These are phyloP conservation scores for Diachasmimorpha longicaudata DNA, from an alignment of 1,140 invertebrate genomes.

Conservation along the genomic window DNA sequence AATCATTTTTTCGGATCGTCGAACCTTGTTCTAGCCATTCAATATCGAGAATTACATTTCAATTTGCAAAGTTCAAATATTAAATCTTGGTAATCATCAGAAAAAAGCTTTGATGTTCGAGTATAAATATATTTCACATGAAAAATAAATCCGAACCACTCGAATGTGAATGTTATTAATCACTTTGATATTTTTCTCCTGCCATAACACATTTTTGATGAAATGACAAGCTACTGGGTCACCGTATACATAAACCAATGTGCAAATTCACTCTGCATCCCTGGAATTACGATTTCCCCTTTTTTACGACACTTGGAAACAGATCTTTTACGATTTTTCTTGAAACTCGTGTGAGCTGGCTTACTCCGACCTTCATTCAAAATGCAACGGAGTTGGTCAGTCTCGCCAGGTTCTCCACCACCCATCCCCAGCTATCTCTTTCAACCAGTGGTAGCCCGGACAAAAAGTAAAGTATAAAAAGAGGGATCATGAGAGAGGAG, in stretches of 20 bases:
- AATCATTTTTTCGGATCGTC: no score
- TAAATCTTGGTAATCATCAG: no score
- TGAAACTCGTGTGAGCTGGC: constrained; percentile 1
- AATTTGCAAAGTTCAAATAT: no score
- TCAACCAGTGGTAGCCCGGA: neutral
- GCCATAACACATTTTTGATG: neutral
- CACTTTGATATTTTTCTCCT: no score
- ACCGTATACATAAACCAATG: neutral
- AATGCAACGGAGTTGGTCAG: constrained; percentile 24
- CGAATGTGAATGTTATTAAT: no score
- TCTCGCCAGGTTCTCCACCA: neutral
- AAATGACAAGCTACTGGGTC: neutral
- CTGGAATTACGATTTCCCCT: neutral
- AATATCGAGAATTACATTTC: no score
- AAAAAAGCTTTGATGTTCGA: no score
- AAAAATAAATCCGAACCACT: no score
- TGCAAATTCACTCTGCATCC: neutral
- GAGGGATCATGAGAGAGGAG: neutral
- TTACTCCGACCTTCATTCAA: constrained; percentile 19
- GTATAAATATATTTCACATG: no score
- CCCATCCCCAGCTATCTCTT: neutral
- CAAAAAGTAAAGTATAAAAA: neutral
- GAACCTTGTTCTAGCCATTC: no score
- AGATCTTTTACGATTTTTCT: constrained; percentile 13
- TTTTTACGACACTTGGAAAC: constrained; percentile 7